phyloP scores from a whole-genome alignment of 92 coral and sea anemone species.

The Porites cylindrica region DNA sequence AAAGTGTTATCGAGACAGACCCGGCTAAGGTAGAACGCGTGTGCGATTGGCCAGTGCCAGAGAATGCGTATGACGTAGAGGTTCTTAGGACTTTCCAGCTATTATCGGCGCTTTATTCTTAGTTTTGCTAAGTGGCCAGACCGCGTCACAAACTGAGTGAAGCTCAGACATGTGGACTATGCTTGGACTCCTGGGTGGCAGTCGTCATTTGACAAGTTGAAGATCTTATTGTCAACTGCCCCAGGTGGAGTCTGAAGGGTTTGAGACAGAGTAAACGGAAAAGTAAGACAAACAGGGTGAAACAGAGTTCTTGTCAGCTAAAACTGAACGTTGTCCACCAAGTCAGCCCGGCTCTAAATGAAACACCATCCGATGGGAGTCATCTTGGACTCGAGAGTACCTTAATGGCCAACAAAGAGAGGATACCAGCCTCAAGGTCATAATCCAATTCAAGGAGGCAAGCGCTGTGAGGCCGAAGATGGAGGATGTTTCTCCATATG shows the following conservation, averaged over 20 bases:
- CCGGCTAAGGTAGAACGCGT: constrained; percentile 44
- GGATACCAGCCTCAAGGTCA: constrained; percentile 45
- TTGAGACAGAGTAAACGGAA: no score
- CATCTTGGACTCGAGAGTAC: constrained; percentile 48
- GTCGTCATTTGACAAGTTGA: no score
- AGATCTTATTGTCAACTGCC: no score
- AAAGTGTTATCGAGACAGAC: constrained; percentile 59
- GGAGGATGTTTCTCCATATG: constrained; percentile 1
- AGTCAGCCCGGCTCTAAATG: not conserved
- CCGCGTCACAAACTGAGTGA: no score
- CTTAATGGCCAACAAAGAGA: constrained; percentile 34
- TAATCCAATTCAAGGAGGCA: constrained; percentile 2
- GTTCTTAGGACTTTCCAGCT: constrained; percentile 31
- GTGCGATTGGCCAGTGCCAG: constrained; percentile 61
- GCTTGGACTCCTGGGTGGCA: no score
- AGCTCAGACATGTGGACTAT: no score
- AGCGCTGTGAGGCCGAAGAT: not conserved
- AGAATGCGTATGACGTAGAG: constrained; percentile 59
- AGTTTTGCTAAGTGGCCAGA: no score
- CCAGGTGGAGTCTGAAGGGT: no score
- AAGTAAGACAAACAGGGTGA: not conserved
- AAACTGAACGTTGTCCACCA: not conserved
- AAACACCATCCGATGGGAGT: constrained; percentile 34
- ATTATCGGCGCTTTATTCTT: no score
- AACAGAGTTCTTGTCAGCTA: not conserved